Evolutionary conservation across 2,888 invertebrate genomes (phyloP), one percentile per base, ranked within the genome.

Genomic region (Endotricha flammealis): DNA sequence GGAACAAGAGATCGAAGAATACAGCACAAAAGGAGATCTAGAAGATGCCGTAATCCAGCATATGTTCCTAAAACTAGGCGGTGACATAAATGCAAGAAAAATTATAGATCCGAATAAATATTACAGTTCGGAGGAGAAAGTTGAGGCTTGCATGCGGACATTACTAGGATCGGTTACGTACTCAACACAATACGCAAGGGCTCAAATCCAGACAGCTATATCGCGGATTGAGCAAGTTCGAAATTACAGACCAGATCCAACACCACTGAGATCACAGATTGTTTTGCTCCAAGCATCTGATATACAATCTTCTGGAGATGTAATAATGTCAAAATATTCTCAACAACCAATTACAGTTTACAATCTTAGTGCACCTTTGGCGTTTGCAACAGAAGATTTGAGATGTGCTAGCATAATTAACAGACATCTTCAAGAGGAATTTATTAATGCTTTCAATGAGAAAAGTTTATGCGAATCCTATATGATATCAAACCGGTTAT

Each of bases 391-490:
- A 0, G 36, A 50, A 3, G 71, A 74, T 38, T 33, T 71, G 4
- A 53, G 57, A 2, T 67, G 62, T 29, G 41, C 69, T 1, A 50
- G 62, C 4, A 53, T 70, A 11, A 50, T 77, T 5, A 77, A 79
- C 41, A 44, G 48, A 1, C 48, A 70, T 24, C 52, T 77, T 0
- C 57, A 60, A 2, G 39, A 42, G 0, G 53, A 62, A 0, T 34
- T 70, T 2, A 6, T 66, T 3, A 42, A 64, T 8, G 45, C 25
- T 0, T 78, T 64, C 29, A 46, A 68, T 3, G 51, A 50, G 2
- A 62, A 41, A 27, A 72, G 72, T 28, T 46, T 64, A 1, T 76
- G 76, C 30, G 64, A 70, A n/a, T 56, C 67, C 0, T 76, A 69
- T 31, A 33, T 66, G 0, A 22, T 56, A n/a, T n/a, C n/a, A n/a